phyloP scores from a whole-genome alignment of 2,888 invertebrate genomes.

The Rhabditophanes sp. region DNA sequence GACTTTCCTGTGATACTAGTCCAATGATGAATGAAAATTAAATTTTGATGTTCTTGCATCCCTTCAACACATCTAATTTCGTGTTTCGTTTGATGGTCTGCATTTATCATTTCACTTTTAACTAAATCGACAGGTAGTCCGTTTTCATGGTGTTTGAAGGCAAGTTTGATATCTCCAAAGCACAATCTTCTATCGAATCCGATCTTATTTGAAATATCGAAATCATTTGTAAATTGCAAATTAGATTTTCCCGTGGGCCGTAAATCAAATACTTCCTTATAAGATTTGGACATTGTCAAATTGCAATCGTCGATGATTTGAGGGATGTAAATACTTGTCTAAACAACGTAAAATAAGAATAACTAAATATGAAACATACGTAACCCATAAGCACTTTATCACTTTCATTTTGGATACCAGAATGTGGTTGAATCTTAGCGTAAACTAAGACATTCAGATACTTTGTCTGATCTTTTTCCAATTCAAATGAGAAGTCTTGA shows the following conservation, averaged over 20 bases:
- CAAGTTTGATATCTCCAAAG: slow-evolving; percentile 72
- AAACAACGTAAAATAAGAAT: slow-evolving; percentile 1
- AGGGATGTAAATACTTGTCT: slow-evolving; percentile 25
- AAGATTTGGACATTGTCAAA: slow-evolving; percentile 33
- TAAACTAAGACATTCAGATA: slow-evolving; percentile 33
- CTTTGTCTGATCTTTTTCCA: slow-evolving; percentile 13
- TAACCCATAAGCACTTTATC: slow-evolving; percentile 24
- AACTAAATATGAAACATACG: slow-evolving; percentile 9
- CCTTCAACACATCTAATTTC: too few species aligned
- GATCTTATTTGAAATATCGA: slow-evolving; percentile 51
- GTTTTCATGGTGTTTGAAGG: slow-evolving; percentile 50
- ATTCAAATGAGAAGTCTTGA: too few species aligned
- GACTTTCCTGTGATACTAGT: too few species aligned
- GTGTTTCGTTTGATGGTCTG: too few species aligned
- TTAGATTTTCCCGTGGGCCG: slow-evolving; percentile 18
- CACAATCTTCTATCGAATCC: slow-evolving; percentile 80
- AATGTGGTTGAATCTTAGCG: slow-evolving; percentile 12
- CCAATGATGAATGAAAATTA: too few species aligned
- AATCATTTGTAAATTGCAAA: slow-evolving; percentile 5
- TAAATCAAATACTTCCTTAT: slow-evolving; percentile 33
- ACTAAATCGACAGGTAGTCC: too few species aligned
- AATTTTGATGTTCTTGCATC: too few species aligned
- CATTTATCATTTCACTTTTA: too few species aligned
- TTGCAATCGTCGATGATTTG: slow-evolving; percentile 35
- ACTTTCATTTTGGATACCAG: slow-evolving; percentile 8